Conservation (phyloP, 2,888 invertebrate species). For the Trichogramma dendrolimi region DNA sequence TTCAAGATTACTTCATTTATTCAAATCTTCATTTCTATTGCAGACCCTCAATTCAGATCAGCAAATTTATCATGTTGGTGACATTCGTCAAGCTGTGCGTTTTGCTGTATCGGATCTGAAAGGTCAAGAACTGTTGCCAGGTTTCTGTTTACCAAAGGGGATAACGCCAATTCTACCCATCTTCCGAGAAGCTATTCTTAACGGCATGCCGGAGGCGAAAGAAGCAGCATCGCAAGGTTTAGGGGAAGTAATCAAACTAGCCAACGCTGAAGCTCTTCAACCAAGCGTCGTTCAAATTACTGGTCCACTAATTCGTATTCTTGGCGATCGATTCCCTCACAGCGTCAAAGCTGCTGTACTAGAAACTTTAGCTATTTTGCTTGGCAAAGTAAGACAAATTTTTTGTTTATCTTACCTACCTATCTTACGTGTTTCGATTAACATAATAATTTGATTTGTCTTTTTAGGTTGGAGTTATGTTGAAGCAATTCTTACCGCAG, state of each 20-base stretch:
- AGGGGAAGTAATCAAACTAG: constrained; percentile 72
- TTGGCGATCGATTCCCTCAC: constrained; percentile 91
- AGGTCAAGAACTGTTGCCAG: constrained; percentile 74
- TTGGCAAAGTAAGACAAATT: constrained; percentile 68
- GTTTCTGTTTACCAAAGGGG: constrained; percentile 90
- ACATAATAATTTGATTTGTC: not conserved
- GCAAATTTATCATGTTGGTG: constrained; percentile 80
- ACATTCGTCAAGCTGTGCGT: constrained; percentile 88
- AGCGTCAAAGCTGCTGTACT: constrained; percentile 94
- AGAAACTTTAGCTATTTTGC: constrained; percentile 86
- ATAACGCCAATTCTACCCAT: constrained; percentile 90
- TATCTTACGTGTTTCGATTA: not conserved
- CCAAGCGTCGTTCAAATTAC: constrained; percentile 96
- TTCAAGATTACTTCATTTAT: constrained; percentile 2
- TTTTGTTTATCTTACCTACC: not conserved
- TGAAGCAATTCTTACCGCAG: constrained; percentile 97
- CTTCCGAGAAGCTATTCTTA: constrained; percentile 93
- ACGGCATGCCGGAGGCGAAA: constrained; percentile 91
- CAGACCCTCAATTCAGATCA: constrained; percentile 77
- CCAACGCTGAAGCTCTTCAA: constrained; percentile 82
- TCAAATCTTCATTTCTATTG: constrained; percentile 29
- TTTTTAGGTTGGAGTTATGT: constrained; percentile 78
- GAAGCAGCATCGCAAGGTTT: constrained; percentile 92
- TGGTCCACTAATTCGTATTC: constrained; percentile 93
- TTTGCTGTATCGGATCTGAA: constrained; percentile 84